Evolutionary conservation across 1,140 invertebrate genomes (phyloP), one percentile per base, ranked within the genome.

Genomic region (Lutraria rhynchaena): DNA sequence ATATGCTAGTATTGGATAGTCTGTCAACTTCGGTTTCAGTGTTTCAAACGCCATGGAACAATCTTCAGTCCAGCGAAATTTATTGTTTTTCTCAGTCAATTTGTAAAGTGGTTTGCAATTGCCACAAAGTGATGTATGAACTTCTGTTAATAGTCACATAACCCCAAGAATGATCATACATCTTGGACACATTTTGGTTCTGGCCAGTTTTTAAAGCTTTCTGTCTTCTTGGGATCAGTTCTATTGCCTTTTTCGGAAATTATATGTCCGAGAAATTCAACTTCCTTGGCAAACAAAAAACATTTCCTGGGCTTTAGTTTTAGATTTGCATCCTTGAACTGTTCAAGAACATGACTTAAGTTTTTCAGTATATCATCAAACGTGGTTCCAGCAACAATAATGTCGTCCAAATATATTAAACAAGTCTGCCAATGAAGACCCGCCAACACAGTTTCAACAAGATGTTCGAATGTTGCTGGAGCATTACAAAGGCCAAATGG

Each of bases 281-380:
- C 76, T 27, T 69, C 9, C 22, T 27, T 77, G 49, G 87, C 70
- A 22, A 87, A 89, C 81, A 93, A 93, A 41, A 91, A 71, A 44
- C 80, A 84, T 46, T 84, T 77, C 11, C 17, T 31, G 2, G 65
- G 53, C 33, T 85, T 82, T 1, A 85, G 57, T 49, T 85, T 85
- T n/a, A 85, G 51, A 1, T 74, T 65, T 33, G 49, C 46, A 0
- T 27, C 37, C 29, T 24, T 7, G 0, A 81, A 27, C n/a, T 69
- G 24, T 19, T 57, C 5, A n/a, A 82, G 67, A 2, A 84, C 60
- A 29, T 69, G 24, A 15, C 19, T 53, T 37, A 58, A 57, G 29
- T 41, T 55, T 24, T 9, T 17, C n/a, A 67, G 33, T 63, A 77
- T 55, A 22, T 74, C 55, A n/a, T 58, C 27, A 74, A 57, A 41